Percentiles rank a stretch among this genome's conserved stretches.
Evolutionary conservation across 2,797 vertebrate species (phyloP).

Genomic region (Falco cherrug): DNA sequence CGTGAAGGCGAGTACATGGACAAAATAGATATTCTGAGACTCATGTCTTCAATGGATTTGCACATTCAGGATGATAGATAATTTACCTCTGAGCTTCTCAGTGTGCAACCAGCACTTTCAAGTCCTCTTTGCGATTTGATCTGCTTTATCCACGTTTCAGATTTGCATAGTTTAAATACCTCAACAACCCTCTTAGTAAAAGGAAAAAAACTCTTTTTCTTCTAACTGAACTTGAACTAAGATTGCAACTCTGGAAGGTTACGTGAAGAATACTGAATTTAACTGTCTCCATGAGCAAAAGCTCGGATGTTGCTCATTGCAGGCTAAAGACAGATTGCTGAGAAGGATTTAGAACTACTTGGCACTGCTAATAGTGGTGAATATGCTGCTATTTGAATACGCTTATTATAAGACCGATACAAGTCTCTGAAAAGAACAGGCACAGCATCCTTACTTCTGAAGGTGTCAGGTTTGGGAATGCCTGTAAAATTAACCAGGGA

Average conservation of each 20-base stretch:
- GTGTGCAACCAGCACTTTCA: background rate
- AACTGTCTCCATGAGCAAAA: background rate
- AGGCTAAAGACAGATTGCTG: background rate
- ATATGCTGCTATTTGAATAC: fast-evolving
- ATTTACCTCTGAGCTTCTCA: background rate
- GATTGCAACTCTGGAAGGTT: background rate
- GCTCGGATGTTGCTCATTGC: background rate
- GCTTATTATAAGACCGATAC: background rate
- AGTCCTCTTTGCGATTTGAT: background rate
- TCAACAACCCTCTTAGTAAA: background rate
- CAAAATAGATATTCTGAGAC: background rate
- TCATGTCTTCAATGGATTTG: background rate
- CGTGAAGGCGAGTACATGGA: background rate
- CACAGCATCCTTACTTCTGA: background rate
- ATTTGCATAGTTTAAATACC: background rate
- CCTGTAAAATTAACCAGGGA: background rate
- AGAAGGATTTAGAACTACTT: background rate
- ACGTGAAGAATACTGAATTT: background rate
- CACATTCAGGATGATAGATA: no score
- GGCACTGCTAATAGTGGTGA: no score
- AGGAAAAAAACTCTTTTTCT: background rate
- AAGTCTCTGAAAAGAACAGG: background rate
- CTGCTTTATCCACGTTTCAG: background rate
- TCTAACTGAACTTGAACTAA: background rate
- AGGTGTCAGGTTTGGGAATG: background rate